Evolutionary conservation across 2,888 invertebrate species (phyloP).

Genomic region (Icerya purchasi): DNA sequence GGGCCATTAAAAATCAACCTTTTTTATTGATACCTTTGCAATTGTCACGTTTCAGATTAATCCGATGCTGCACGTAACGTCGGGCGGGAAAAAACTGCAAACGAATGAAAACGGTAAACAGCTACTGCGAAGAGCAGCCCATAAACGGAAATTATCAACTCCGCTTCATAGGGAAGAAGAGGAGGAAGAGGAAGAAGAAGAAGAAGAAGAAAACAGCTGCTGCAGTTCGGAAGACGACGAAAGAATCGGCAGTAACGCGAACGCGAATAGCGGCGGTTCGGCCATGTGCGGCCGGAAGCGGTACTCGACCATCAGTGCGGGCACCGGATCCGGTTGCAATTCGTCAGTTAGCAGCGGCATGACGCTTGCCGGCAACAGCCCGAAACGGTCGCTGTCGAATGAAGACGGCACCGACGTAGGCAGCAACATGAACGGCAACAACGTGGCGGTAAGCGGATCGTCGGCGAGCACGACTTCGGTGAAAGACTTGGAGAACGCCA

Average conservation of each 20-base stretch:
- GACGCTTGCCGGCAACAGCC: not conserved
- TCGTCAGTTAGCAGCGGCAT: conserved; percentile 25
- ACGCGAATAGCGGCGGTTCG: conserved; percentile 29
- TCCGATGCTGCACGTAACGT: not conserved
- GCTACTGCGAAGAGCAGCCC: conserved; percentile 25
- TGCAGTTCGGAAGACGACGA: conserved; percentile 29
- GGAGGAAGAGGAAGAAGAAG: too few species aligned
- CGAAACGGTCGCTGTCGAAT: conserved; percentile 20
- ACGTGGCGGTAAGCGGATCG: not conserved
- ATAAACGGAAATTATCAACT: conserved; percentile 34
- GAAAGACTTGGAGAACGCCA: conserved; percentile 82
- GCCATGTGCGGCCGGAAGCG: conserved; percentile 25
- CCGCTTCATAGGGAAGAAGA: conserved; percentile 27
- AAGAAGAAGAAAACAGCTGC: conserved; percentile 23
- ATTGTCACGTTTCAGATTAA: not conserved
- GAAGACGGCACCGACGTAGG: conserved; percentile 15
- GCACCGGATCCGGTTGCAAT: conserved; percentile 36
- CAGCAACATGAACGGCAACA: conserved; percentile 1
- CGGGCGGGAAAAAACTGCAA: conserved; percentile 5
- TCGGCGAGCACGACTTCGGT: conserved; percentile 36
- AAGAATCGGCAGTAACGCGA: conserved; percentile 34
- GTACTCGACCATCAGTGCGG: conserved; percentile 31
- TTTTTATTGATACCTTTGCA: too few species aligned
- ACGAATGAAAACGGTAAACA: not conserved
- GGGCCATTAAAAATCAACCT: too few species aligned